Evolutionary conservation across 2,797 vertebrate genomes (phyloP), one percentile per base, ranked within the genome.

Genomic region (Sebastes hubbsi): DNA sequence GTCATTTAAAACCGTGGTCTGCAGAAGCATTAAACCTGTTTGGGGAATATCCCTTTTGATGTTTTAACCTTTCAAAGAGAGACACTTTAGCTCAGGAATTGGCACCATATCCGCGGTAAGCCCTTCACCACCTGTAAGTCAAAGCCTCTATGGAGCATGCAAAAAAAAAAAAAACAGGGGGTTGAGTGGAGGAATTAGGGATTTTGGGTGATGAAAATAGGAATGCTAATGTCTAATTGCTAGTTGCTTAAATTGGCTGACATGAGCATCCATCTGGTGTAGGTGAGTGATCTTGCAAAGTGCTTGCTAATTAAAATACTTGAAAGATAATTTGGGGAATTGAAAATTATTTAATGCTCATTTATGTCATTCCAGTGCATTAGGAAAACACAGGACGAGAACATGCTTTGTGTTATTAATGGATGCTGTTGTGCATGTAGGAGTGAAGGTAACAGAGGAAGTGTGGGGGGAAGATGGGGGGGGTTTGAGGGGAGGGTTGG

Each of bases 251-350:
- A 95, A 94, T 94, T 90, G 94, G 90, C 93, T 92, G 92, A 95
- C 91, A 91, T 42, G 86, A 89, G 88, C 80, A 82, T 86, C 92
- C 93, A 92, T 95, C 94, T 95, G 95, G 89, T 89, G 87, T 85
- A 93, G 90, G 90, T 94, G 92, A 80, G 86, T 80, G 84, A 63
- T 58, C 77, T 58, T 83, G 84, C 67, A 84, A 91, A 93, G 90
- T 92, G 91, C 82, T 88, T 74, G 83, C 90, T 93, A 94, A 96
- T 96, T 95, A 91, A 95, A 95, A 94, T 93, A 86, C 93, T 94
- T 92, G 83, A 94, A 93, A 93, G 89, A 94, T 92, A 92, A 93
- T 95, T 93, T 92, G 86, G 84, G 88, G 89, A 93, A 93, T 91
- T 94, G 88, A 81, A 89, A 94, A 94, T 86, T 79, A 92, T 95